These are phyloP conservation scores for Lottia gigantea DNA, from an alignment of 2,888 invertebrate genomes.

Conservation along the genomic window DNA sequence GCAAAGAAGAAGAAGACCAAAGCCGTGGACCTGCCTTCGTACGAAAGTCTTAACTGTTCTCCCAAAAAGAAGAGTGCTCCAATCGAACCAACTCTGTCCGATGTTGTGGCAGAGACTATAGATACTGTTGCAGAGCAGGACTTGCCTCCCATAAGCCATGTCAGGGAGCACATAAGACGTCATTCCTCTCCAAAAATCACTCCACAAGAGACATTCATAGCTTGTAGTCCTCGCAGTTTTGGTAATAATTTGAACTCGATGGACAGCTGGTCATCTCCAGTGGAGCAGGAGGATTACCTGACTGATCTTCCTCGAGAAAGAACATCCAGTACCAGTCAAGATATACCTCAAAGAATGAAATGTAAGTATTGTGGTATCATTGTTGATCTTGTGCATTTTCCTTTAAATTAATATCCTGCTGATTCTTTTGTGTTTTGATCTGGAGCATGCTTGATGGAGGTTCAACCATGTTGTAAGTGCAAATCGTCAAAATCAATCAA, in stretches of 20 bases:
- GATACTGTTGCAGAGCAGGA: constrained; percentile 35
- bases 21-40: constrained; percentile 16
- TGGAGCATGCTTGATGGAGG: too few relatives aligned
- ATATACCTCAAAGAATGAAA: not conserved
- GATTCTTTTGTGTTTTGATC: too few relatives aligned
- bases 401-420: too few relatives aligned
- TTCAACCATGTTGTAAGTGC: too few relatives aligned
- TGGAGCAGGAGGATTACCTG: constrained; percentile 37
- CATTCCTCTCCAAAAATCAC: not conserved
- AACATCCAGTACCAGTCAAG: not conserved
- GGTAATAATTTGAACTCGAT: constrained; percentile 56
- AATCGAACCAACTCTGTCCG: constrained; percentile 37
- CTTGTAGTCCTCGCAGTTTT: constrained; percentile 25
- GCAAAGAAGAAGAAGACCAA: not conserved
- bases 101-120: constrained; percentile 38
- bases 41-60: constrained; percentile 29
- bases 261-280: constrained; percentile 58
- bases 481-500: too few relatives aligned
- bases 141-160: constrained; percentile 20
- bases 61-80: constrained; percentile 25
- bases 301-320: constrained; percentile 15
- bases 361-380: not conserved
- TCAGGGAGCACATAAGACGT: too few relatives aligned
- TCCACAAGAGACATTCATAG: not conserved
- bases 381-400: too few relatives aligned